Base-by-base conservation (phyloP, 2,888 invertebrate species). In the Drosophila mimica region DNA sequence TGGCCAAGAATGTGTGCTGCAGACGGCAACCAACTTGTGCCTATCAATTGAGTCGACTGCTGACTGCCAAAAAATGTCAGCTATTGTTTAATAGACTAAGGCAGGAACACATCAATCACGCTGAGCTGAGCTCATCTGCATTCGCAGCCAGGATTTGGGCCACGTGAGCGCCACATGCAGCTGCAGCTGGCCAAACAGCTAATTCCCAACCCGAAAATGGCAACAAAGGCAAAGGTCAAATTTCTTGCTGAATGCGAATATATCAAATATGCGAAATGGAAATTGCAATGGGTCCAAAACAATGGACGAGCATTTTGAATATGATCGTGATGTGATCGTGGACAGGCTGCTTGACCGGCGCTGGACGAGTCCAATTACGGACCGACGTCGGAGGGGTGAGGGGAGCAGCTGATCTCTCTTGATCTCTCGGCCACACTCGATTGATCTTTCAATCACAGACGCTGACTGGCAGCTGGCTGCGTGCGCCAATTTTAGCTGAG, bases 361-460 rank as follows among this genome's bases (percentile, higher is more conserved):
- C 57, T 43, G 46, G 46, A 25, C 77, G 75, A 65, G 81, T 88
- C 84, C 88, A 88, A 85, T 88, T 88, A 88, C 84, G 61, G 51
- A 36, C 25, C 11, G 20, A 3, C 25, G 25, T 25, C 25, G 25
- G 25, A 28, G 56, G 46, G 40, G 66, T 8, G 0, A 25, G 46
- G 15, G 25, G 25, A 46, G 70, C 80, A 80, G 83, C 87, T 87
- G 82, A 70, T 60, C 60, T 68, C 62, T 65, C 28, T 52, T 58
- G 52, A 69, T 57, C 67, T 40, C 40, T 57, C 51, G 30, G 51
- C 51, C 51, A 43, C 15, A 31, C 31, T 76, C 79, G 76, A 86
- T 88, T 85, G 88, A 86, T 83, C 81, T 84, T 86, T 87, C 86
- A 88, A 83, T 83, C 88, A 82, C 59, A 62, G 68, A 33, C 62